Conservation (phyloP, 2,888 invertebrate species). For the Tenthredo distinguenda region DNA sequence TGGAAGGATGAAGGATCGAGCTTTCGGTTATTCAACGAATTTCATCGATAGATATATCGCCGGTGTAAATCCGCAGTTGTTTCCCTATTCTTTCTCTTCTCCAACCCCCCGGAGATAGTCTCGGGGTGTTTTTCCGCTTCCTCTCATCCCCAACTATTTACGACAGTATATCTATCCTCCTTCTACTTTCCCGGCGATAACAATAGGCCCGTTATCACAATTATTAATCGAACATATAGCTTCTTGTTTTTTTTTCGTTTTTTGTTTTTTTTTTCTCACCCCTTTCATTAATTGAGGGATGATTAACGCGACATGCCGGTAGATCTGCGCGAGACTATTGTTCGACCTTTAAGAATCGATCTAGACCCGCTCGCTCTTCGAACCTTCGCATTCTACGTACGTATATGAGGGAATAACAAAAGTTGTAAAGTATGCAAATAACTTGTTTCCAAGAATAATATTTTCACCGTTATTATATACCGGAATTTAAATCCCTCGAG, state of each 20-base stretch:
- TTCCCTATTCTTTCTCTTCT: not conserved
- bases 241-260: not conserved
- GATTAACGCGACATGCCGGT: not conserved
- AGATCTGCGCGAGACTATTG: not conserved
- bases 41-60: not conserved
- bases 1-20: not conserved
- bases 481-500: constrained; percentile 29
- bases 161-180: not conserved
- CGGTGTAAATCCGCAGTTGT: not conserved
- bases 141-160: not conserved
- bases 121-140: not conserved
- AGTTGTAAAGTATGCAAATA: constrained; percentile 32
- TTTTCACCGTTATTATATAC: not conserved
- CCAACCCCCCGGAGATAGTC: not conserved
- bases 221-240: not conserved
- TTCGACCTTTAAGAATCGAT: constrained; percentile 22
- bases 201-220: not conserved
- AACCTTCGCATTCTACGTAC: not conserved
- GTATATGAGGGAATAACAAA: not conserved
- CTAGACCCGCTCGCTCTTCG: not conserved
- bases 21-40: not conserved
- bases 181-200: not conserved
- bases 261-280: not conserved
- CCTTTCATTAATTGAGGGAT: not conserved
- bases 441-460: constrained; percentile 38